A percentile compares a stretch with the other conserved stretches of the same genome.
phyloP scores from a whole-genome alignment of 1,140 invertebrate genomes.

The Drosophila mojavensis region DNA sequence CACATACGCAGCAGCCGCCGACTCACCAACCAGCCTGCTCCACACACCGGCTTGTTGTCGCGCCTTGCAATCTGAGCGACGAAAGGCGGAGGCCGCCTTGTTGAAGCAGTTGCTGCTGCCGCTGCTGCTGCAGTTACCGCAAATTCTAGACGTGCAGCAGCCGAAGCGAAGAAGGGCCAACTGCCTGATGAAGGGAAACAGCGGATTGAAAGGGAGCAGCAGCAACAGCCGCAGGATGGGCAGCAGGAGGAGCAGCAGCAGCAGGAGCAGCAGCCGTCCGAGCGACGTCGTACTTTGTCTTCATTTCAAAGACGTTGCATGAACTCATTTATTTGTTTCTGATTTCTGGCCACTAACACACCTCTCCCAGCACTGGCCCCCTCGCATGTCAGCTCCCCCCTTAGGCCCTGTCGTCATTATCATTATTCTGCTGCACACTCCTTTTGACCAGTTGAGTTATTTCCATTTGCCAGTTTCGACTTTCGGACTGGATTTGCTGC shows the following conservation, averaged over 20 bases:
- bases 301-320: slow-evolving; percentile 78
- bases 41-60: slow-evolving; percentile 22
- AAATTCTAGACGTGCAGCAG: slow-evolving; percentile 57
- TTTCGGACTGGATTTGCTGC: slow-evolving; percentile 20
- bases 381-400: neutral
- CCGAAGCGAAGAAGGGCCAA: slow-evolving; percentile 16
- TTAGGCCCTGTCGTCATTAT: slow-evolving; percentile 67
- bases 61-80: slow-evolving; percentile 40
- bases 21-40: neutral
- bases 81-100: slow-evolving; percentile 36
- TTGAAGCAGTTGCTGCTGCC: slow-evolving; percentile 19
- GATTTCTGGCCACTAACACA: slow-evolving; percentile 77
- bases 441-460: slow-evolving; percentile 54
- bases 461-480: slow-evolving; percentile 57
- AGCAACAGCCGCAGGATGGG: slow-evolving; percentile 1
- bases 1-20: slow-evolving; percentile 39
- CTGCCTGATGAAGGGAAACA: neutral
- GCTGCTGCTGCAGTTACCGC: slow-evolving; percentile 20
- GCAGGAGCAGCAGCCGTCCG: slow-evolving; percentile 8
- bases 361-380: slow-evolving; percentile 8
- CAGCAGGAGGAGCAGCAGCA: too few relatives aligned
- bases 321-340: slow-evolving; percentile 82
- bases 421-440: slow-evolving; percentile 60
- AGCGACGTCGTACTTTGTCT: slow-evolving; percentile 72
- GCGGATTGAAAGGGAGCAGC: neutral